phyloP scores from a whole-genome alignment of 1,140 invertebrate genomes.

The Daktulosphaira vitifoliae region DNA sequence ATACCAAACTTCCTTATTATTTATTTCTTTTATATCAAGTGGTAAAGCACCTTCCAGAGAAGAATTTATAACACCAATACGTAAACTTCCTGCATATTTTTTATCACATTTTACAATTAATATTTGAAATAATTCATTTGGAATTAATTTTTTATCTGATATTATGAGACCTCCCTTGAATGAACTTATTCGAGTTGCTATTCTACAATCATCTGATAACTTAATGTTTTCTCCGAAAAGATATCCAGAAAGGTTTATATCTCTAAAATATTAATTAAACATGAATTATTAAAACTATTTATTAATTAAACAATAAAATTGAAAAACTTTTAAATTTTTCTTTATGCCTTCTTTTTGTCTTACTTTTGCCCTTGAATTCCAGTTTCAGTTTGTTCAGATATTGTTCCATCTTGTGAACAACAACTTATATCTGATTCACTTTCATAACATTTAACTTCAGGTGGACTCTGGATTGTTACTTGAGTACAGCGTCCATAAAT shows the following conservation, averaged over 20 bases:
- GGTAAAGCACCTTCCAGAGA: conserved; percentile 48
- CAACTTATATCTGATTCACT: conserved; percentile 26
- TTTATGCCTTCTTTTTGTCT: too few relatives aligned
- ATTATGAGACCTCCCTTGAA: conserved; percentile 60
- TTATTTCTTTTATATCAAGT: conserved; percentile 49
- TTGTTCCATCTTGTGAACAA: conserved; percentile 4
- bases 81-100: conserved; percentile 65
- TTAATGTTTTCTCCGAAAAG: conserved; percentile 55
- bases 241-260: conserved; percentile 10
- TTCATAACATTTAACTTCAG: conserved; percentile 14
- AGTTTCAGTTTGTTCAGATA: conserved; percentile 20
- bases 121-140: conserved; percentile 66
- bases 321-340: too few relatives aligned
- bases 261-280: conserved; percentile 6
- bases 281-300: background rate
- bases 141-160: conserved; percentile 55
- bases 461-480: conserved; percentile 46
- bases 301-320: background rate
- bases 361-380: conserved; percentile 14
- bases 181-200: conserved; percentile 55
- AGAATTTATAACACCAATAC: conserved; percentile 66
- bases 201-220: conserved; percentile 56
- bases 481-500: conserved; percentile 90
- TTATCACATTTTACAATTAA: conserved; percentile 52
- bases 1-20: conserved; percentile 52